Evolutionary conservation across 1,140 invertebrate species (phyloP), one percentile per base, ranked within the genome.

Genomic region (Nasonia longicornis): DNA sequence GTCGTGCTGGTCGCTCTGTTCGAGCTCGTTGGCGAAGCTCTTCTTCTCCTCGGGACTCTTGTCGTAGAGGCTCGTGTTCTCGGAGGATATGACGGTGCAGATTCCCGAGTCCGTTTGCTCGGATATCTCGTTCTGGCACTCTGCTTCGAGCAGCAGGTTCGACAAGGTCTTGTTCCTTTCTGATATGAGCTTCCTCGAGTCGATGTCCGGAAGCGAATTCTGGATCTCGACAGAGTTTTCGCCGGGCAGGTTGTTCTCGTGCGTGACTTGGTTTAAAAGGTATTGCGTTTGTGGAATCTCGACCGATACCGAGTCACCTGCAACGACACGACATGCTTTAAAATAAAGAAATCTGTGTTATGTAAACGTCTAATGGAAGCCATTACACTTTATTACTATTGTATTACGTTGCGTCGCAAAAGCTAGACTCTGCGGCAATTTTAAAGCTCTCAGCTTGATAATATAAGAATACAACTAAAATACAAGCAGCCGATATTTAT

Each of bases 71-170:
- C 94, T 95, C 7, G 94, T 94, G 77, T 94, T 95, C 86, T 95
- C 94, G 0, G 90, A 91, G 0, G 90, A 91, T 75, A 91, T 89
- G 0, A 91, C 89, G 0, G 94, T 95, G 83, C 93, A 94, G 64
- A 95, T 94, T 0, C 94, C 94, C 0, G 94, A 95, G 86, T 95
- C 94, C 0, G 90, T 92, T 2, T 94, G 93, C 48, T 93, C 92
- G 0, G 82, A 83, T n/a, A 92, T 91, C 42, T 89, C 88, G 73
- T 89, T 90, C 38, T 88, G 87, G 75, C 86, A 89, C 35, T 91
- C 87, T 1, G 92, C 92, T 26, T 93, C 87, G 31, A 95, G 84
- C 7, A 95, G 88, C 1, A 81, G 63, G 10, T 92, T 94, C 69
- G 93, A 94, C n/a, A 95, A 87, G 70, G 93, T 94, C 52, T 93